Percentiles rank a stretch among this genome's conserved stretches.
These are phyloP conservation scores for Prunella fulvescens DNA, from an alignment of 2,113 vertebrate genomes.

Conservation along the genomic window DNA sequence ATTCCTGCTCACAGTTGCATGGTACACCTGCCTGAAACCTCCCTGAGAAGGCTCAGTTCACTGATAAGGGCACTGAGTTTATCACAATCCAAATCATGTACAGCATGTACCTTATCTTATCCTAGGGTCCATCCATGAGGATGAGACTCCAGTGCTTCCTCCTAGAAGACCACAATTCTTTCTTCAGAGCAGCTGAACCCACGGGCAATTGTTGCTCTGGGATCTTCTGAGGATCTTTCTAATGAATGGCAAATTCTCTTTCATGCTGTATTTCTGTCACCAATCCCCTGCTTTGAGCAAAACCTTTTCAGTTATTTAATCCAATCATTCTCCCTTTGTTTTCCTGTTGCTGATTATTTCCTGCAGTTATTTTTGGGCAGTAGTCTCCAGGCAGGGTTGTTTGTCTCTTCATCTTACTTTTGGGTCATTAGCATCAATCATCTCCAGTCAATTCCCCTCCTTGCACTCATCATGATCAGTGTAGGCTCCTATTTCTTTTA, in stretches of 20 bases:
- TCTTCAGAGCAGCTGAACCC: neutral
- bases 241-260: neutral
- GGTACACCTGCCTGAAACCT: neutral
- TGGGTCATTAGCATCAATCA: neutral
- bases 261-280: neutral
- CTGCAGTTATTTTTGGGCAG: neutral
- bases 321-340: neutral
- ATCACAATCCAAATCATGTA: neutral
- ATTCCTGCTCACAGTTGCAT: neutral
- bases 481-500: neutral
- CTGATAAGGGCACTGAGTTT: neutral
- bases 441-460: neutral
- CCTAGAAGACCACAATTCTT: rapidly evolving
- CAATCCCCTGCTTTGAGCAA: neutral
- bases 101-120: neutral
- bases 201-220: neutral
- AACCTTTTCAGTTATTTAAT: neutral
- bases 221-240: neutral
- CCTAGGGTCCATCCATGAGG: neutral
- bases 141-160: neutral
- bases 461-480: neutral
- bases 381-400: neutral
- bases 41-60: neutral
- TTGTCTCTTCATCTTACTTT: neutral
- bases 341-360: neutral